Conservation (phyloP, 2,113 vertebrate species). For the Phasianus colchicus region DNA sequence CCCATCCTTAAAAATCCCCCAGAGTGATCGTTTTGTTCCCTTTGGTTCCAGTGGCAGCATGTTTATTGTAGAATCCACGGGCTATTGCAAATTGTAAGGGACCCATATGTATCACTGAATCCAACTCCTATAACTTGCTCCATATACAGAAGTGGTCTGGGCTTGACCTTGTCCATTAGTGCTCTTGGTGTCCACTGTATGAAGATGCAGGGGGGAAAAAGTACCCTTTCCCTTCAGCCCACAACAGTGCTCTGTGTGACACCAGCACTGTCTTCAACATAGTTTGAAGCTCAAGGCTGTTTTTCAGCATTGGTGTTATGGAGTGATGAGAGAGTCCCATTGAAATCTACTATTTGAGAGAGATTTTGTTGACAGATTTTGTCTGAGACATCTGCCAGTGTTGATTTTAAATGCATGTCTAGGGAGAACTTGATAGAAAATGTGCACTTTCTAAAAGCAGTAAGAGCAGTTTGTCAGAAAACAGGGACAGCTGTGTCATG, state of each 20-base stretch:
- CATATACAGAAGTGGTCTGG: not conserved
- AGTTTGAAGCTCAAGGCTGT: not conserved
- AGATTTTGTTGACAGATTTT: not conserved
- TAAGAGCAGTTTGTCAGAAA: not conserved
- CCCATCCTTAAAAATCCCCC: not conserved
- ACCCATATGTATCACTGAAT: too few relatives aligned
- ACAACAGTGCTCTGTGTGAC: too few relatives aligned
- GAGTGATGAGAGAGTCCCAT: not conserved
- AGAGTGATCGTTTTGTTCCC: not conserved
- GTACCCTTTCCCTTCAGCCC: not conserved
- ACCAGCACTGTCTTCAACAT: not conserved
- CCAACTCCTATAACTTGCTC: not conserved
- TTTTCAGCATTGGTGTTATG: not conserved
- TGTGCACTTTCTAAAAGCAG: not conserved
- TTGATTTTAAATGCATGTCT: not conserved
- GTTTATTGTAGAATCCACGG: too few relatives aligned
- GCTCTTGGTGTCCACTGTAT: not conserved
- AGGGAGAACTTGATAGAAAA: not conserved
- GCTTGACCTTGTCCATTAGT: not conserved
- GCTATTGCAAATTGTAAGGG: too few relatives aligned
- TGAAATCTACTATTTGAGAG: not conserved
- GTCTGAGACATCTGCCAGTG: not conserved
- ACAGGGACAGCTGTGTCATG: not conserved
- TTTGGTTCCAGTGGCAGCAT: not conserved
- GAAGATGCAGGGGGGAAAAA: not conserved